Base-by-base conservation (phyloP, 2,113 vertebrate species). In the Nyctibius bracteatus region DNA sequence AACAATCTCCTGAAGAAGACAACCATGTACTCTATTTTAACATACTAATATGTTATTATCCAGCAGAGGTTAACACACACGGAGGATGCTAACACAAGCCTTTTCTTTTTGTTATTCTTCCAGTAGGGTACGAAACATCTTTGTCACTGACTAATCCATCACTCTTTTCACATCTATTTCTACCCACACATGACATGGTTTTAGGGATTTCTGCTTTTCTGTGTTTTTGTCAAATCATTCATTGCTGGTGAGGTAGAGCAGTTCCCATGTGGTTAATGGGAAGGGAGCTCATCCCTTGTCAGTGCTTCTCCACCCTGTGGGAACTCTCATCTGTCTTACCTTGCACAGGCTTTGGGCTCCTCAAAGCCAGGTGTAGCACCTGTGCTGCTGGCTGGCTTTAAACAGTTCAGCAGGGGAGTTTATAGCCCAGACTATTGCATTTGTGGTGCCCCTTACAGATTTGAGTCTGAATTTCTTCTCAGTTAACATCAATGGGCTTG, bases 111-210 rank as follows among this genome's bases (percentile, higher is more conserved):
- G 12, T 80, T 77, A 17, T 54, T 93, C 33, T 91, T 86, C 28
- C 54, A 59, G 23, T 17, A 65, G 33, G 7, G 24, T 55, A n/a
- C 2, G 3, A 81, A 70, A 24, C 2, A 11, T 30, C 16, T 91
- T 92, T 70, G 19, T 43, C 58, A 70, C 31, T 1, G 15, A 51
- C 37, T 37, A 47, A 59, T 73, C 35, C 43, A 43, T 31, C 22
- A 17, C 20, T n/a, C 21, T 59, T 55, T 77, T 86, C 33, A 59
- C 6, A 44, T 49, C 24, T 41, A 20, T 41, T 88, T 68, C 73
- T 77, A 88, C 4, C 18, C 39, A 41, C 8, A 62, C 10, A 33
- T 0, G 0, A 51, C 5, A 5, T 37, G 7, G 2, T 30, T 81
- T 86, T 16, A 23, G 27, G 3, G 21, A 39, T 33, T 72, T 66